These are phyloP conservation scores for Brachymystax lenok DNA, from an alignment of 2,797 vertebrate genomes.

Conservation along the genomic window DNA sequence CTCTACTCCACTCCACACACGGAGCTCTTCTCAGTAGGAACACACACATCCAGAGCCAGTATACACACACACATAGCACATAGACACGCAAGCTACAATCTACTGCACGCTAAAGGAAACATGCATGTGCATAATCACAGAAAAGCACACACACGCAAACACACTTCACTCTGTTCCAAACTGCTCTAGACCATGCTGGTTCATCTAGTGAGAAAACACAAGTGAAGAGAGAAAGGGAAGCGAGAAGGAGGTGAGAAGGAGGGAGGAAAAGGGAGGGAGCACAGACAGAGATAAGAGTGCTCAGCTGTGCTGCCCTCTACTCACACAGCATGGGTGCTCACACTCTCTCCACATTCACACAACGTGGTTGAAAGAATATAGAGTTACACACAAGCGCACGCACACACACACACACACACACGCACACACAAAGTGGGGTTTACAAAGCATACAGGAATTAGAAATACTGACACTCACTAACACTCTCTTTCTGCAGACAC, in stretches of 20 bases:
- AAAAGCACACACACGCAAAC: not conserved
- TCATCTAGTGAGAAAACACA: slow-evolving; percentile 18
- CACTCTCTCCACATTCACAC: not conserved
- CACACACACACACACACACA: too few species aligned
- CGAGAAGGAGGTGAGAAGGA: slow-evolving; percentile 17
- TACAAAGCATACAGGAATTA: slow-evolving; percentile 1
- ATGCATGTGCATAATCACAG: slow-evolving; percentile 15
- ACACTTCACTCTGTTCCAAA: slow-evolving; percentile 6
- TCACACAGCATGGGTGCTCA: slow-evolving; percentile 39
- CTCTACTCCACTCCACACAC: slow-evolving; percentile 37
- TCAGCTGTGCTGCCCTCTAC: slow-evolving; percentile 59
- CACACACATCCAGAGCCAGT: slow-evolving; percentile 23
- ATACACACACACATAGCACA: slow-evolving; percentile 38
- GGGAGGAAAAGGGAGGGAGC: slow-evolving; percentile 9
- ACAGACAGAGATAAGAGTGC: slow-evolving; percentile 46
- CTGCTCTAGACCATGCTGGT: slow-evolving; percentile 13
- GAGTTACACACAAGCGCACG: too few species aligned
- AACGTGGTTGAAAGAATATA: not conserved
- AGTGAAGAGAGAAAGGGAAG: slow-evolving; percentile 12
- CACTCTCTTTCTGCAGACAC: slow-evolving; percentile 19
- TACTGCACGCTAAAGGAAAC: slow-evolving; percentile 31
- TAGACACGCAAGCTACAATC: slow-evolving; percentile 17
- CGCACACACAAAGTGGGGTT: too few species aligned
- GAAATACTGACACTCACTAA: too few species aligned
- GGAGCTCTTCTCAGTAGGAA: slow-evolving; percentile 46